Conservation (phyloP, 1,140 invertebrate species). For the Nephila pilipes region DNA sequence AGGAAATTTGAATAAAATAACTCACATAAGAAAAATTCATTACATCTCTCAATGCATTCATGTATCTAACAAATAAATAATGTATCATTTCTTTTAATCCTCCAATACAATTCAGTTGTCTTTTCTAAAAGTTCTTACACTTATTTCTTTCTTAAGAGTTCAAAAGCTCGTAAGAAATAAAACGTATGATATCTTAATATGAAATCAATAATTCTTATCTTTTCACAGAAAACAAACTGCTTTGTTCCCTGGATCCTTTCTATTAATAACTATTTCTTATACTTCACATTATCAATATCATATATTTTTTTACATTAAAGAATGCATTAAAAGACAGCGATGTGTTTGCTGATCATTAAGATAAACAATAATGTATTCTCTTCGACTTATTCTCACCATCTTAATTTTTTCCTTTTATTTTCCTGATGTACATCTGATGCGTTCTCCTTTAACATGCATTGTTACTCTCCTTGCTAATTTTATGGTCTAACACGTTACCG, state of each 20-base stretch:
- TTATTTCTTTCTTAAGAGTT: background rate
- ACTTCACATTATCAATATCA: background rate
- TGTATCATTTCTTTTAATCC: background rate
- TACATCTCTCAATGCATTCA: background rate
- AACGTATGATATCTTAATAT: background rate
- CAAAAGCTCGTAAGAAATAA: background rate
- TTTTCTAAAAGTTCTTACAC: background rate
- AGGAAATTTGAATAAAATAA: background rate
- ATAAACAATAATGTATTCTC: conserved; percentile 5
- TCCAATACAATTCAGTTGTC: background rate
- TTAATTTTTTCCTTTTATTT: background rate
- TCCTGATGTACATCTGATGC: background rate
- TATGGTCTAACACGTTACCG: conserved; percentile 27
- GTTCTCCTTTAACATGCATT: conserved; percentile 12
- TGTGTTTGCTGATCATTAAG: conserved; percentile 28
- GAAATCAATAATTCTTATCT: conserved; percentile 32
- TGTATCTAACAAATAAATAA: background rate
- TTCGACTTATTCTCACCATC: background rate
- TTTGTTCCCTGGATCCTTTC: conserved; percentile 8
- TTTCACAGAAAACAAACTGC: conserved; percentile 6
- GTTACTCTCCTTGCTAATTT: conserved; percentile 32
- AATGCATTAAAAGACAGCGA: conserved; percentile 5
- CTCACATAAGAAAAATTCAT: background rate
- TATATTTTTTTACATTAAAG: conserved; percentile 12
- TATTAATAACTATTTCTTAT: conserved; percentile 13